phyloP scores from a whole-genome alignment of 2,888 invertebrate species.

The Dione vanillae region DNA sequence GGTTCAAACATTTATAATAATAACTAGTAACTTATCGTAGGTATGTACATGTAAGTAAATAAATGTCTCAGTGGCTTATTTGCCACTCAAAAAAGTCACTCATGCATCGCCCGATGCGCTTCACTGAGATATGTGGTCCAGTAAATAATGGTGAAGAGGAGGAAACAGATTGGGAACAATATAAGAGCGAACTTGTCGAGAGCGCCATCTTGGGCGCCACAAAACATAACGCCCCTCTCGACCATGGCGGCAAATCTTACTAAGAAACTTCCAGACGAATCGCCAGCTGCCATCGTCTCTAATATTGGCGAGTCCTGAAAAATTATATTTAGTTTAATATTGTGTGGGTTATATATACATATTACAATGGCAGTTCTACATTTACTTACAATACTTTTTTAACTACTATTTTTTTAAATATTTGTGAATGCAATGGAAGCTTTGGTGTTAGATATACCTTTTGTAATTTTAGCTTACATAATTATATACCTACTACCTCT shows the following conservation, averaged over 20 bases:
- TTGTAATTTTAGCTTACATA: background rate
- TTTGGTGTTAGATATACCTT: slow-evolving; percentile 36
- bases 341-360: background rate
- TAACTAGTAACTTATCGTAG: slow-evolving; percentile 68
- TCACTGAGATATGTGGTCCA: slow-evolving; percentile 86
- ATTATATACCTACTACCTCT: slow-evolving; percentile 4
- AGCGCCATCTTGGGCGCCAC: slow-evolving; percentile 85
- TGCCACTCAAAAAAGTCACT: slow-evolving; percentile 43
- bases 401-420: slow-evolving; percentile 31
- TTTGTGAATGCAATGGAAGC: slow-evolving; percentile 42
- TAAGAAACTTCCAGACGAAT: slow-evolving; percentile 59
- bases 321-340: slow-evolving; percentile 30
- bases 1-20: slow-evolving; percentile 28
- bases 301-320: slow-evolving; percentile 77
- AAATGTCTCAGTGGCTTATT: slow-evolving; percentile 26
- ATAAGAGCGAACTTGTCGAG: slow-evolving; percentile 86
- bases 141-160: slow-evolving; percentile 83
- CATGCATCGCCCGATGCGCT: slow-evolving; percentile 68
- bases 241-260: slow-evolving; percentile 70
- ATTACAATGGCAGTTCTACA: background rate
- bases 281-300: slow-evolving; percentile 68
- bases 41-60: slow-evolving; percentile 58
- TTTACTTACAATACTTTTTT: slow-evolving; percentile 4
- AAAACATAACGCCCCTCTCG: slow-evolving; percentile 84
- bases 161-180: slow-evolving; percentile 84